Percentiles rank a stretch among this genome's conserved stretches.
These are phyloP conservation scores for Theodoxus fluviatilis DNA, from an alignment of 2,888 invertebrate genomes.

Conservation along the genomic window DNA sequence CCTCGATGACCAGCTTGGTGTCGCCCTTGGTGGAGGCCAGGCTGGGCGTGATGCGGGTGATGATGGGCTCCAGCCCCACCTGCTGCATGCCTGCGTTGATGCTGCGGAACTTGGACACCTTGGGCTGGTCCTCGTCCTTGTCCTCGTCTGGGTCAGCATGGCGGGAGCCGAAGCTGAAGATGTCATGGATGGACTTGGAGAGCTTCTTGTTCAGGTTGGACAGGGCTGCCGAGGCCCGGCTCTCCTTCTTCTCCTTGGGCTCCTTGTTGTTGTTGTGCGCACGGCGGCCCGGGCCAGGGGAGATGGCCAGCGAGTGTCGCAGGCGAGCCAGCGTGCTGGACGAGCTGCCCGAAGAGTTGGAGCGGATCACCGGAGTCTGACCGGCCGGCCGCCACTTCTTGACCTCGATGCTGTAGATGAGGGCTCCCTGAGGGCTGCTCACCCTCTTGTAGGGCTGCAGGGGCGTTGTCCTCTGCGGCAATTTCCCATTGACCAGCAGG, in stretches of 20 bases:
- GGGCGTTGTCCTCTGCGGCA: constrained; percentile 40
- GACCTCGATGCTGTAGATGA: constrained; percentile 59
- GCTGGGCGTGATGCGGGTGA: constrained; percentile 54
- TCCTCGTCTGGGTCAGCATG: constrained; percentile 38
- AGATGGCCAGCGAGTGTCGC: constrained; percentile 33
- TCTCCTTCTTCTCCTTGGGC: constrained; percentile 34
- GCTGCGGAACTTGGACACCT: constrained; percentile 38
- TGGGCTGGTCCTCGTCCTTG: constrained; percentile 38
- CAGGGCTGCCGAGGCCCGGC: constrained; percentile 37
- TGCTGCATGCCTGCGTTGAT: constrained; percentile 46
- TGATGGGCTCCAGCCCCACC: constrained; percentile 47
- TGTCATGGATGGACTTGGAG: constrained; percentile 55
- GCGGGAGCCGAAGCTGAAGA: constrained; percentile 50
- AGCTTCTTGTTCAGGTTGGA: constrained; percentile 54
- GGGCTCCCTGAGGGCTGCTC: constrained; percentile 56
- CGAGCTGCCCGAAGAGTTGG: constrained; percentile 23
- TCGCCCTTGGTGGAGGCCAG: constrained; percentile 54
- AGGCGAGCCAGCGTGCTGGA: no score
- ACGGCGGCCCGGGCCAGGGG: constrained; percentile 28
- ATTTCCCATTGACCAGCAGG: constrained; percentile 45
- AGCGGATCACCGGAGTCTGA: constrained; percentile 26
- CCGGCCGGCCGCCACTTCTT: constrained; percentile 43
- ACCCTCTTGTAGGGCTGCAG: constrained; percentile 62
- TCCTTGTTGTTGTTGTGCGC: constrained; percentile 30
- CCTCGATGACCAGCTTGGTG: constrained; percentile 54